Base-by-base conservation (phyloP, 64 coral and sea anemone species). In the Hydrozoanthus tunicans region DNA sequence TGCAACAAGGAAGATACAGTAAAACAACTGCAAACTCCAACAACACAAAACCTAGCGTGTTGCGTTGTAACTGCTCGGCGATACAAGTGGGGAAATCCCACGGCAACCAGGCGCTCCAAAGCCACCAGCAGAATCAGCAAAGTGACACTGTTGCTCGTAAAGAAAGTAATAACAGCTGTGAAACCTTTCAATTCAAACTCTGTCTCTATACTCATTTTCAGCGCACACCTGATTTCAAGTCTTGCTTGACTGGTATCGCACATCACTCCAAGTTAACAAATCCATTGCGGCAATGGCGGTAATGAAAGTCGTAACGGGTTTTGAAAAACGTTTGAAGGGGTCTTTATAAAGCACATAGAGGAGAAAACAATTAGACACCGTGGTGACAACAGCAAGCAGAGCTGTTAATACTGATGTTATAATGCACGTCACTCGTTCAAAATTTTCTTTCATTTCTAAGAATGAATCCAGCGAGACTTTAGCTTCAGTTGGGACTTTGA, bases 281-380 rank as follows among this genome's bases (percentile, higher is more conserved):
- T 91, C 89, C 51, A 80, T 80, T 6, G 51, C 70, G 6, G 90
- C 90, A 32, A 91, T 60, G 57, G 78, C 79, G 6, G 90, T 73
- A 6, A 91, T 73, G 9, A 82, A 91, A 25, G 70, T 81, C n/a
- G 78, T 64, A 43, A 84, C 80, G 14, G 90, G 90, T 63, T 82
- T 81, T 12, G 24, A 77, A 17, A 92, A 83, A 54, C 80, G 62
- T 24, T 84, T 77, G 3, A 92, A 54, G 0, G 90, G 90, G 83
- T 92, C 90, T 15, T 84, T 92, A 25, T 64, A 92, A 14, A 92
- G 66, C 9, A 92, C 91, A 78, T 78, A 86, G 5, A 92, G 70
- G 9, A 92, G 77, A 12, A 92, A 68, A 6, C 91, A 73, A 20
- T 92, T 92, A 0, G 66, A 32, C 54, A 58, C 23, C 9, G 67